A percentile compares a stretch with the other conserved stretches of the same genome.
These are phyloP conservation scores for Micromussa lordhowensis DNA, from an alignment of 92 coral and sea anemone genomes.

Conservation along the genomic window DNA sequence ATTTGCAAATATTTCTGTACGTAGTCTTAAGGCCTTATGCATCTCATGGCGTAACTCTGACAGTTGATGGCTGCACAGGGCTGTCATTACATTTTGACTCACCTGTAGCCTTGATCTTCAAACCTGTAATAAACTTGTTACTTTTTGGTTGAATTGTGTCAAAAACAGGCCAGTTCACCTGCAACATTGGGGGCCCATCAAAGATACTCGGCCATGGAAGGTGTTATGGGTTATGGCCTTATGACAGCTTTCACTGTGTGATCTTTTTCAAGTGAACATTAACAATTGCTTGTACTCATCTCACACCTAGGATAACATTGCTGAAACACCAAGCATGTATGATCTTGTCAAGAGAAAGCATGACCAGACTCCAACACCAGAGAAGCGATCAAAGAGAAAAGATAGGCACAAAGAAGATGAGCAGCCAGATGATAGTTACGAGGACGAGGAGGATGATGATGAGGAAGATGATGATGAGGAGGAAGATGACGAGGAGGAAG, in stretches of 20 bases:
- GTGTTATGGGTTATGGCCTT: no score
- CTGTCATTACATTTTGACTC: no score
- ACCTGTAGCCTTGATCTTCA: no score
- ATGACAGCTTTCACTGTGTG: no score
- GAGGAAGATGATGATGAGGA: constrained; percentile 72
- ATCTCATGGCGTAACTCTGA: no score
- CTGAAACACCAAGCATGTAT: constrained; percentile 81
- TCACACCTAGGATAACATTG: constrained; percentile 43
- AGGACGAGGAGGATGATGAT: constrained; percentile 73
- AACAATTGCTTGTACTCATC: not conserved
- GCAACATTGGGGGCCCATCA: no score
- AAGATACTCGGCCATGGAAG: no score
- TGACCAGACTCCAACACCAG: constrained; percentile 84
- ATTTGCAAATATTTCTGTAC: not conserved
- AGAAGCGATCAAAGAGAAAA: constrained; percentile 42
- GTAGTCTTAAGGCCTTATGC: no score
- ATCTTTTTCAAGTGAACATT: not conserved
- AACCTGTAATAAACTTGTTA: no score
- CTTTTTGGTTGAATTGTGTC: no score
- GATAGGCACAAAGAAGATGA: constrained; percentile 24
- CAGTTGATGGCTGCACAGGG: no score
- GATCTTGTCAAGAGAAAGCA: constrained; percentile 91
- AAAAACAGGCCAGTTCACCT: no score
- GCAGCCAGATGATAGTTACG: constrained; percentile 50
- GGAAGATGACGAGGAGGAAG: not conserved